Base-by-base conservation (phyloP, 2,113 vertebrate species). In the Penelope pileata region DNA sequence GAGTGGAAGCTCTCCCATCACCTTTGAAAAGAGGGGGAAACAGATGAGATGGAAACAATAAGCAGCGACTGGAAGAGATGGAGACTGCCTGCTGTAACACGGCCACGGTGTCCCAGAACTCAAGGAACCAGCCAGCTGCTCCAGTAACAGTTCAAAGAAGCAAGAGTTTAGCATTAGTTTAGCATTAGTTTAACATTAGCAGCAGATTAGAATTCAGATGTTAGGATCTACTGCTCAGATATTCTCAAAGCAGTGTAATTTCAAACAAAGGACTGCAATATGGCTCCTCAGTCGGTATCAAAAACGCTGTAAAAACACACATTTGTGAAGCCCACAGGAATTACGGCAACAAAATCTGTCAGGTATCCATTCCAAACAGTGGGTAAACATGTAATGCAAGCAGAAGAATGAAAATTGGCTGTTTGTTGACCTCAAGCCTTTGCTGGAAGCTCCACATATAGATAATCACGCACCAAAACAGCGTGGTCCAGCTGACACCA, bases 1-100 rank as follows among this genome's bases (percentile, higher is more conserved):
- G 83, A 87, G 88, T 18, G 4, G 75, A 95, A 95, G 58, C 58
- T 54, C 92, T 94, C 94, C 95, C 83, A 95, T 34, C 78, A 80
- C 64, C 90, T 83, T 7, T 72, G 51, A 89, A 93, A 92, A 94
- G 59, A 82, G 27, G 89, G 64, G 82, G 89, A 80, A 87, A 83
- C 24, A 79, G 64, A 77, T 73, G 50, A 86, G 75, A 84, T 24
- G 36, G 40, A 81, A 93, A 93, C 40, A 79, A 48, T 48, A 70
- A 93, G 10, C 53, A 90, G 50, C 51, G 43, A 66, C 30, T 30
- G 56, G 59, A 58, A 47, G 72, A 86, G 76, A 72, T 12, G 47
- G 54, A 91, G 60, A 36, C 21, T 50, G 74, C 85, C 75, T 67
- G 34, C 59, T 78, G 34, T 9, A 81, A 72, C 0, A 0, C 7